Evolutionary conservation across 2,797 vertebrate species (phyloP).

Genomic region (Huso huso): DNA sequence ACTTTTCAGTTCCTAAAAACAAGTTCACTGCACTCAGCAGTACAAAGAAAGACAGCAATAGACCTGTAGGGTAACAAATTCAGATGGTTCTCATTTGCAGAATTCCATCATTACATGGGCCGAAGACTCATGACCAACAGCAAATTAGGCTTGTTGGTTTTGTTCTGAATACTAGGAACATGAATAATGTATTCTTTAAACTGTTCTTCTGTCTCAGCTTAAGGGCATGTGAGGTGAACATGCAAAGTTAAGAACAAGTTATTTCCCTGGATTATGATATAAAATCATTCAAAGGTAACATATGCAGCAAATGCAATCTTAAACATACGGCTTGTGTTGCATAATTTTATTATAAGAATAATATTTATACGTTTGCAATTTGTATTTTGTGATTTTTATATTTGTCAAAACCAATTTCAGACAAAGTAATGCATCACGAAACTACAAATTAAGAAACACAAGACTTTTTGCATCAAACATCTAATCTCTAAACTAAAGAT

Average conservation of each 20-base stretch:
- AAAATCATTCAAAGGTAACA: too few species aligned
- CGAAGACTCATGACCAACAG: neutral
- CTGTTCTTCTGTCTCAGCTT: slow-evolving; percentile 25
- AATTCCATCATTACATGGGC: slow-evolving; percentile 12
- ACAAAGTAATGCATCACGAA: too few species aligned
- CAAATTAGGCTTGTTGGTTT: slow-evolving; percentile 38
- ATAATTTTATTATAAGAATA: too few species aligned
- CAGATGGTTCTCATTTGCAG: slow-evolving; percentile 35
- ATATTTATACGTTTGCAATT: too few species aligned
- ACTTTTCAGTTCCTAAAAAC: slow-evolving; percentile 16
- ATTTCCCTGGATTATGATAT: neutral
- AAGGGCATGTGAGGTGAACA: neutral
- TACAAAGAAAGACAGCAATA: slow-evolving; percentile 21
- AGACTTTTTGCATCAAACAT: too few species aligned
- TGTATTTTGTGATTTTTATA: too few species aligned
- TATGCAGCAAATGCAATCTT: too few species aligned
- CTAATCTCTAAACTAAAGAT: too few species aligned
- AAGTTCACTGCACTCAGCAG: slow-evolving; percentile 18
- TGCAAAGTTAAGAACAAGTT: slow-evolving; percentile 1
- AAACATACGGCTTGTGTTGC: too few species aligned
- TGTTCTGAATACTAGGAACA: slow-evolving; percentile 38
- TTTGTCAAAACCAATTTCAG: too few species aligned
- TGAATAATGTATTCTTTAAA: slow-evolving; percentile 37
- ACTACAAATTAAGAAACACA: too few species aligned
- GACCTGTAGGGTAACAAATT: slow-evolving; percentile 7